Evolutionary conservation across 1,140 invertebrate genomes (phyloP), one percentile per base, ranked within the genome.

Genomic region (Ips typographus): DNA sequence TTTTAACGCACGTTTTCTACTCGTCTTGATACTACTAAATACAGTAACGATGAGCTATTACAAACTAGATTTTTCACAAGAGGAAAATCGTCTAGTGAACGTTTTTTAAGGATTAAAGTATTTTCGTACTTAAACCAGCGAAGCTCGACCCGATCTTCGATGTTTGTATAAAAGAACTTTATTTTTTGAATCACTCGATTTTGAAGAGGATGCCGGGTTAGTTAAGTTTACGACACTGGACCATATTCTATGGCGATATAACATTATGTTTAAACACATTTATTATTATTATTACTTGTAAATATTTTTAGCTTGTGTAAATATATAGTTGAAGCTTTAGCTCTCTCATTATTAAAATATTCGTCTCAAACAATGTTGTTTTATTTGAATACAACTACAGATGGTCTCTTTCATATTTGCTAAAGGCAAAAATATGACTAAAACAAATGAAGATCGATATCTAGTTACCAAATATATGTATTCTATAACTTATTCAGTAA

Each of bases 141-240:
- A 22, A 22, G 22, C 22, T 22, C 22, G 22, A 22, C 22, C 22
- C 22, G 22, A 22, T 22, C 22, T 22, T 22, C 22, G 22, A 22
- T 22, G 22, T 22, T 22, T 71, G 70, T 68, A 71, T 49, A 71
- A 58, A 68, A 56, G 52, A 62, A 55, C 40, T 39, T 22, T 59
- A 68, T 61, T 71, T 66, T 72, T 72, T 72, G 68, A 62, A 70
- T 55, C 22, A 22, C 22, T 22, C 22, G 22, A 22, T 22, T 22
- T 22, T 22, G 22, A 22, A 22, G 22, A 22, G 22, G 22, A 22
- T 22, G 22, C 22, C 22, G 22, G 22, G 22, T 55, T 55, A 47
- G 8, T 36, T 55, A 8, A 37, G 52, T 22, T 7, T 55, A 55
- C 52, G 40, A 22, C 40, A 57, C 3, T 44, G 37, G 44, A 43